A percentile compares a stretch with the other conserved stretches of the same genome.
These are phyloP conservation scores for Salpingus planirostris DNA, from an alignment of 2,888 invertebrate species.

Conservation along the genomic window DNA sequence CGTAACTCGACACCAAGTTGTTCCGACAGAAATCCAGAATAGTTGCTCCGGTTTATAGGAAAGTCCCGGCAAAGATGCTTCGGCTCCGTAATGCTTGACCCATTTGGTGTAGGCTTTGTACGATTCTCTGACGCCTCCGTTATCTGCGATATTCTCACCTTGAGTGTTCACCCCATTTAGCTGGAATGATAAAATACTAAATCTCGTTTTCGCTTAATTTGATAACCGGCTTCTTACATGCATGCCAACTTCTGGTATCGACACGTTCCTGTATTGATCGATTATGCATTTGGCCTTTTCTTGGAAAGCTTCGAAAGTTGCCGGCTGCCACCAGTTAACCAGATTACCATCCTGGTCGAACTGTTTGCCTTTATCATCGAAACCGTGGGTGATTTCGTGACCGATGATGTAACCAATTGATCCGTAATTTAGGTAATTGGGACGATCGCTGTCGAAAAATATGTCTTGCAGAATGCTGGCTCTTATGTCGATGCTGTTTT, in stretches of 20 bases:
- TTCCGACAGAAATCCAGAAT: constrained; percentile 75
- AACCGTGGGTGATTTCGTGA: constrained; percentile 87
- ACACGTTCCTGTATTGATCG: constrained; percentile 87
- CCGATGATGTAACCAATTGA: constrained; percentile 88
- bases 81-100: too few species aligned
- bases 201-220: not conserved
- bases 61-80: too few species aligned
- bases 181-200: constrained; percentile 39
- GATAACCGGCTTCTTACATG: constrained; percentile 49
- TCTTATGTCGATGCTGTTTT: constrained; percentile 53
- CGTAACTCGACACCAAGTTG: constrained; percentile 81
- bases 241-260: constrained; percentile 64
- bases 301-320: constrained; percentile 73
- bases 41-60: constrained; percentile 57
- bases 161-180: constrained; percentile 85
- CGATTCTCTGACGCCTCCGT: too few species aligned
- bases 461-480: constrained; percentile 88
- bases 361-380: constrained; percentile 84
- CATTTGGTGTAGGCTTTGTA: too few species aligned
- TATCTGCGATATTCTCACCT: constrained; percentile 93
- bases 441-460: constrained; percentile 82
- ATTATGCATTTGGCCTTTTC: constrained; percentile 84
- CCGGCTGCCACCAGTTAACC: constrained; percentile 85
- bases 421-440: constrained; percentile 86
- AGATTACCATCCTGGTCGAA: constrained; percentile 88